Conservation (phyloP, 2,113 vertebrate genomes). For the Sigmodon hispidus region DNA sequence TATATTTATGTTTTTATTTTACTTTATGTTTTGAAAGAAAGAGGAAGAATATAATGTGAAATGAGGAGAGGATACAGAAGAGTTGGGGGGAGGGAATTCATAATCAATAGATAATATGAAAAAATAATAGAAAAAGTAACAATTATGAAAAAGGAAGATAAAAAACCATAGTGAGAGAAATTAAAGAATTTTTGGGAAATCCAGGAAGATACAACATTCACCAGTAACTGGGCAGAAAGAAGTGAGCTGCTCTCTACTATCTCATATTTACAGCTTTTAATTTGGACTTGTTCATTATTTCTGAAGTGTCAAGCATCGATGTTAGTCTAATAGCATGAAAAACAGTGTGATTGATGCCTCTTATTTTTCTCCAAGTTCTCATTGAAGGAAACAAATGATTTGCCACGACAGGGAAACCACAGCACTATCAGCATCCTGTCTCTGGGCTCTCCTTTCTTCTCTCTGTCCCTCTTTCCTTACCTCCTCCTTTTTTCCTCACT, state of each 20-base stretch:
- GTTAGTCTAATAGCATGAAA: background rate
- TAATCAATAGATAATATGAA: background rate
- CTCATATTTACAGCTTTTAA: background rate
- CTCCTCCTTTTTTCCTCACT: too few relatives aligned
- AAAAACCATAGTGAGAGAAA: background rate
- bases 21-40: background rate
- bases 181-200: background rate
- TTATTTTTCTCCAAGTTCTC: background rate
- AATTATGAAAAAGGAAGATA: background rate
- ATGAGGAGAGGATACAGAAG: background rate
- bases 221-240: background rate
- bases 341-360: background rate
- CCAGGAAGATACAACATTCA: background rate
- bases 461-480: too few relatives aligned
- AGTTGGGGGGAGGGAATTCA: background rate
- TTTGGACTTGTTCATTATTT: background rate
- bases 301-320: background rate
- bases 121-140: background rate
- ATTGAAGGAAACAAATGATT: background rate
- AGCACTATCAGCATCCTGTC: background rate
- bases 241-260: background rate
- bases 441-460: background rate
- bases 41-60: background rate
- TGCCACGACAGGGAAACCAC: background rate
- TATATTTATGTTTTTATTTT: background rate